Conservation (phyloP, 2,888 invertebrate species). For the Notodonta ziczac region DNA sequence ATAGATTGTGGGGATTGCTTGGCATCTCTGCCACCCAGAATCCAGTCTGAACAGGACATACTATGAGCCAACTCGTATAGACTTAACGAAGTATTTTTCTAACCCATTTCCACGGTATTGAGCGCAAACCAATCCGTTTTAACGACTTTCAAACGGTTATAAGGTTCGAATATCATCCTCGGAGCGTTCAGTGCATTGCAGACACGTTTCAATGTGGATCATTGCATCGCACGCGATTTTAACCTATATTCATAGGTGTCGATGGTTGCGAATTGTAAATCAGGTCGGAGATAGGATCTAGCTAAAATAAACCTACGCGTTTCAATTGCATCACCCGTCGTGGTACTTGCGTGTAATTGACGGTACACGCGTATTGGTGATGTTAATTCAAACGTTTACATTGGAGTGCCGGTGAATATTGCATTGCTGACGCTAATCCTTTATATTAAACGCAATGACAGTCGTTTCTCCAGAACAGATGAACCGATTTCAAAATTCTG, state of each 20-base stretch:
- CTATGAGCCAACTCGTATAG: too few species aligned
- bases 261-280: constrained; percentile 18
- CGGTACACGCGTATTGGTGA: constrained; percentile 31
- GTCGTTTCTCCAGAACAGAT: too few species aligned
- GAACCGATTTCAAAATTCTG: too few species aligned
- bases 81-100: neutral
- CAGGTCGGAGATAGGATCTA: constrained; percentile 24
- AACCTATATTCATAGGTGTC: constrained; percentile 13
- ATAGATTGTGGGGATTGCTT: too few species aligned
- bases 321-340: constrained; percentile 46
- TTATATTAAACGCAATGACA: too few species aligned
- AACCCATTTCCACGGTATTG: neutral
- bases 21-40: too few species aligned
- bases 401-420: constrained; percentile 22
- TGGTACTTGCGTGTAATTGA: constrained; percentile 20
- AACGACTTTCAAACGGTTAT: neutral
- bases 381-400: constrained; percentile 44
- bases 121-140: neutral
- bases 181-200: constrained; percentile 23
- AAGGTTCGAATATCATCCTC: neutral
- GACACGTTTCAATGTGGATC: constrained; percentile 19
- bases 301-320: constrained; percentile 36
- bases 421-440: too few species aligned
- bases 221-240: constrained; percentile 13
- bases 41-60: too few species aligned